Evolutionary conservation across 2,888 invertebrate species (phyloP), one percentile per base, ranked within the genome.

Genomic region (Eupithecia centaureata): DNA sequence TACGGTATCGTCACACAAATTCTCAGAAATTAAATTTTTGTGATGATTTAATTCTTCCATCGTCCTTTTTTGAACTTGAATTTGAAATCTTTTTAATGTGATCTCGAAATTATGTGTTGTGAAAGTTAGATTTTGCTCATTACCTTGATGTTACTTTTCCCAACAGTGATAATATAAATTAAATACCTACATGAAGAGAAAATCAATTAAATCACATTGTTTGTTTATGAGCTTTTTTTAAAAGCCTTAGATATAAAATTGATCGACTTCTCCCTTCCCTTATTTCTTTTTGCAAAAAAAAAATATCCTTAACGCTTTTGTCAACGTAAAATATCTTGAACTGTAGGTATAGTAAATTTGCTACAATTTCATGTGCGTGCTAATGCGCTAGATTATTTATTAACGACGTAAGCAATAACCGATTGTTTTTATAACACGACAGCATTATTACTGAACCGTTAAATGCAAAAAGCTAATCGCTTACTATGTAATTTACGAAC

Each of bases 371-470:
- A 57, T 61, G 33, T 35, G 52, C 61, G 61, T 61, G 61, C n/a
- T n/a, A 1, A 8, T 52, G 61, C 52, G 61, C n/a, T n/a, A 1
- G 5, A 22, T 22, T 15, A 56, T 22, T 35, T 18, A 25, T 27
- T 52, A 27, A 52, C 33, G 52, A 52, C n/a, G 25, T 33, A 18
- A 22, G 27, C 61, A 51, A 52, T 52, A 52, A 61, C 33, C 25
- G n/a, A 35, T 61, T 4, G 27, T 61, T 33, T 27, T 61, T 61
- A n/a, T 61, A 33, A 35, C 22, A 32, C 32, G 51, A 52, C 52
- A 56, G n/a, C 27, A 10, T 56, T 27, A 12, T 15, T 18, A 56
- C 27, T 56, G 30, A 30, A 56, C 28, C 56, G 56, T 18, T 25
- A 30, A 54, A 30, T 56, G n/a, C 27, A 56, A 30, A 30, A 56